Conservation (phyloP, 2,888 invertebrate species). For the Meiosimyza platycephala region DNA sequence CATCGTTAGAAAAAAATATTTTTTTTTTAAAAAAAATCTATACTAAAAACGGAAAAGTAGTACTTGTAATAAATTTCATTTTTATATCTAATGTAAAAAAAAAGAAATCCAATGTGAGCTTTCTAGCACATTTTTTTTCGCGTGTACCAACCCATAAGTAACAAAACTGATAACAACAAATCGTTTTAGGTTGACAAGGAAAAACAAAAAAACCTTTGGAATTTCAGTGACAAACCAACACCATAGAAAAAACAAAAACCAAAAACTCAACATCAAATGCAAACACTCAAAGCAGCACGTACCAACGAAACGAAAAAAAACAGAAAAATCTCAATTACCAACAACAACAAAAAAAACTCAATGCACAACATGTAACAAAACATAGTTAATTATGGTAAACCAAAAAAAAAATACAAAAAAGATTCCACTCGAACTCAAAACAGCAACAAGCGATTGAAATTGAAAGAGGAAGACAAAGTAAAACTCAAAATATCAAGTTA, state of each 20-base stretch:
- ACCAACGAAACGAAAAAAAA: too few relatives aligned
- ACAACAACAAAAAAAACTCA: not conserved
- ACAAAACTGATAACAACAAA: conserved; percentile 2
- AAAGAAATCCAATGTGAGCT: too few relatives aligned
- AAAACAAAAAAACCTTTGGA: conserved; percentile 7
- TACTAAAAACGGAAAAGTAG: too few relatives aligned
- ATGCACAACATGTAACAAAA: not conserved
- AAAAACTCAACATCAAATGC: conserved; percentile 3
- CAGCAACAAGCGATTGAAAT: not conserved
- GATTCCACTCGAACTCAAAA: not conserved
- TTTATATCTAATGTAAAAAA: too few relatives aligned
- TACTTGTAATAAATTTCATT: too few relatives aligned
- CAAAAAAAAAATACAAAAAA: too few relatives aligned
- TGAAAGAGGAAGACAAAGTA: conserved; percentile 19
- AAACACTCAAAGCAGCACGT: not conserved
- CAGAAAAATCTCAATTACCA: not conserved
- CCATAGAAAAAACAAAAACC: not conserved
- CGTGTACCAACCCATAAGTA: not conserved
- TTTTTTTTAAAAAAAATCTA: too few relatives aligned
- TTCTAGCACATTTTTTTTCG: too few relatives aligned
- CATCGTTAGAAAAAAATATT: too few relatives aligned
- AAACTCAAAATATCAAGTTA: conserved; percentile 36
- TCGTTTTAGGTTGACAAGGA: not conserved
- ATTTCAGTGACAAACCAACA: not conserved
- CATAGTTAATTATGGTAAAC: not conserved